Percentiles rank a stretch among this genome's conserved stretches.
Conservation (phyloP, 2,797 vertebrate species). For the Coregonus ussuriensis region DNA sequence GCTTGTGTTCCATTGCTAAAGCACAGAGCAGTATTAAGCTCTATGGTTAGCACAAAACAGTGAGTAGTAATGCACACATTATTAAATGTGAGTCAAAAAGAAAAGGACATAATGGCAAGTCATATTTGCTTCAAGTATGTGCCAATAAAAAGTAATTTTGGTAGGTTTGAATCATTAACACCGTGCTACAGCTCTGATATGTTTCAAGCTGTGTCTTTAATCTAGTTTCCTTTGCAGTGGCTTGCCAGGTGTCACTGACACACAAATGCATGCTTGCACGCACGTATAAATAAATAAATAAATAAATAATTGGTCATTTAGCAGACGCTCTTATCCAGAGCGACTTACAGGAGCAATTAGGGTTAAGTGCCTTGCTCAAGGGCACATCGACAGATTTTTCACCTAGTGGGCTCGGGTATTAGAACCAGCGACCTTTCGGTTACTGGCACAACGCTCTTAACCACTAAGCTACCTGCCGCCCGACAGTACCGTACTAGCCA, state of each 20-base stretch:
- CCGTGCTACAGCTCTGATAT: not conserved
- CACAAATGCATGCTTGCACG: slow-evolving; percentile 25
- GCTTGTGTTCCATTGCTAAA: not conserved
- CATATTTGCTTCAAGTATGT: not conserved
- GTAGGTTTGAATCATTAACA: not conserved
- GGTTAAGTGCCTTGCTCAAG: too few relatives aligned
- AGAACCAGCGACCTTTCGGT: too few relatives aligned
- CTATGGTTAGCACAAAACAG: too few relatives aligned
- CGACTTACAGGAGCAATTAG: too few relatives aligned
- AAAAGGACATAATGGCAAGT: not conserved
- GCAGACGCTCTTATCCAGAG: too few relatives aligned
- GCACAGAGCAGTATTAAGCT: not conserved
- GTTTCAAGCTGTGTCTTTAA: not conserved
- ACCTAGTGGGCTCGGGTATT: too few relatives aligned
- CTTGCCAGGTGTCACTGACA: not conserved
- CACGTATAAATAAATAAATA: too few relatives aligned
- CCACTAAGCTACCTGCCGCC: too few relatives aligned
- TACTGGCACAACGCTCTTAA: too few relatives aligned
- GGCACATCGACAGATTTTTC: too few relatives aligned
- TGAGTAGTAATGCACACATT: not conserved
- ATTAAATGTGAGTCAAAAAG: not conserved
- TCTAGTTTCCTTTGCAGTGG: not conserved
- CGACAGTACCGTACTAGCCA: not conserved
- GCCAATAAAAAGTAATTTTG: not conserved
- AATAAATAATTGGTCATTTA: too few relatives aligned